Evolutionary conservation across 1,140 invertebrate genomes (phyloP).

Genomic region (Drosophila parvula): DNA sequence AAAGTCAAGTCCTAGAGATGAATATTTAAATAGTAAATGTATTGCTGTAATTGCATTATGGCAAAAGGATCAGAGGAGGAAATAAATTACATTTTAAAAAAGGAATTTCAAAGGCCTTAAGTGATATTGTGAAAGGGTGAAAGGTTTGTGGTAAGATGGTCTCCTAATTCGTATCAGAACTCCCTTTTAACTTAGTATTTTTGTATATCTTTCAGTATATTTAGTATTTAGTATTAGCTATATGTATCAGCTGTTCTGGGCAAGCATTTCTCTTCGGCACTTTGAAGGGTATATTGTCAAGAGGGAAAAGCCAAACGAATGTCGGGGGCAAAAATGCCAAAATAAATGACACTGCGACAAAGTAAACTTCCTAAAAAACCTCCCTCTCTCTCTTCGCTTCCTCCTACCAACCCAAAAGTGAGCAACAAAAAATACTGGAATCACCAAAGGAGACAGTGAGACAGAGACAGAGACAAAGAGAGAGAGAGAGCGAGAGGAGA

Average conservation of each 20-base stretch:
- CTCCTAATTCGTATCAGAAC: too few relatives aligned
- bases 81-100: not conserved
- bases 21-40: conserved; percentile 7
- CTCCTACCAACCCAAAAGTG: conserved; percentile 26
- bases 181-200: too few relatives aligned
- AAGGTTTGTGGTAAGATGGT: too few relatives aligned
- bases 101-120: not conserved
- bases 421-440: conserved; percentile 39
- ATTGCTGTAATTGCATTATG: conserved; percentile 1
- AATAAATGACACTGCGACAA: conserved; percentile 81
- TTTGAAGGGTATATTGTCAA: not conserved
- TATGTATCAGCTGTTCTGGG: too few relatives aligned
- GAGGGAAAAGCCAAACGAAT: conserved; percentile 16
- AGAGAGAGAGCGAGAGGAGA: not conserved
- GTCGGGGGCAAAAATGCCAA: conserved; percentile 71
- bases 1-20: conserved; percentile 11
- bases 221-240: not conserved
- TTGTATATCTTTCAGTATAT: too few relatives aligned
- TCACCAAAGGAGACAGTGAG: conserved; percentile 5
- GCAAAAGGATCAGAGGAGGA: not conserved
- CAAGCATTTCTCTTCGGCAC: too few relatives aligned
- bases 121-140: not conserved
- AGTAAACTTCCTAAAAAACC: conserved; percentile 67
- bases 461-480: not conserved
- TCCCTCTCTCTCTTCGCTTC: not conserved